Percentiles rank a stretch among this genome's conserved stretches.
phyloP scores from a whole-genome alignment of 2,113 vertebrate genomes.

The Hippopotamus amphibius region DNA sequence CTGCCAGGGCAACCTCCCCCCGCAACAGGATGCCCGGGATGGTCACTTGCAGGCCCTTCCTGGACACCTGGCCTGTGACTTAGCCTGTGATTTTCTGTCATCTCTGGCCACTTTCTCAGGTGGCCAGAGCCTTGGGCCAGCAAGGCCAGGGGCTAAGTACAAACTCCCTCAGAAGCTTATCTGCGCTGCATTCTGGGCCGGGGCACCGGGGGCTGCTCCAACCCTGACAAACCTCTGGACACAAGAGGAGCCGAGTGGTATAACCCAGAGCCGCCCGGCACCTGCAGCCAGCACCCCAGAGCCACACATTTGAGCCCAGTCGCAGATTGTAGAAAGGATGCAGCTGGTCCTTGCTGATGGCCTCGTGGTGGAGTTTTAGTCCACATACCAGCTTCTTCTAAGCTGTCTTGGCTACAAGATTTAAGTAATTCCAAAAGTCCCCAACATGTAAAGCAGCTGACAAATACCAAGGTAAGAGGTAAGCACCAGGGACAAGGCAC shows the following conservation, averaged over 20 bases:
- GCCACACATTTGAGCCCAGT: not conserved
- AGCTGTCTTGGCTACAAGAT: not conserved
- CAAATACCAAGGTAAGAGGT: not conserved
- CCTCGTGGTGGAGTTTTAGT: not conserved
- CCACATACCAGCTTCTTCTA: not conserved
- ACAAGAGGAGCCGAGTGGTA: not conserved
- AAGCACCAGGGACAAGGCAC: not conserved
- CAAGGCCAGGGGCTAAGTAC: not conserved
- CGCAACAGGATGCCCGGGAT: not conserved
- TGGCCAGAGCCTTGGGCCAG: not conserved
- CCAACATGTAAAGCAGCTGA: not conserved
- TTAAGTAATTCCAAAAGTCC: not conserved
- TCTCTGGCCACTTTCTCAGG: conserved; percentile 36
- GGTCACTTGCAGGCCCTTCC: not conserved
- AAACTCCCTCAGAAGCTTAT: not conserved
- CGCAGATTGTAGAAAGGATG: not conserved
- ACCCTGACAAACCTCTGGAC: not conserved
- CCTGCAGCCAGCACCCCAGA: not conserved
- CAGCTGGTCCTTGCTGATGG: fast-evolving
- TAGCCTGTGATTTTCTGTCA: conserved; percentile 1
- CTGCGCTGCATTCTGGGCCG: not conserved
- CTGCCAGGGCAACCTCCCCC: not conserved
- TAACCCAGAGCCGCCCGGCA: not conserved
- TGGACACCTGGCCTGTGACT: not conserved
- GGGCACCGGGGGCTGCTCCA: not conserved